A percentile compares a stretch with the other conserved stretches of the same genome.
Evolutionary conservation across 2,797 vertebrate genomes (phyloP).

Genomic region (Saxicola maurus): DNA sequence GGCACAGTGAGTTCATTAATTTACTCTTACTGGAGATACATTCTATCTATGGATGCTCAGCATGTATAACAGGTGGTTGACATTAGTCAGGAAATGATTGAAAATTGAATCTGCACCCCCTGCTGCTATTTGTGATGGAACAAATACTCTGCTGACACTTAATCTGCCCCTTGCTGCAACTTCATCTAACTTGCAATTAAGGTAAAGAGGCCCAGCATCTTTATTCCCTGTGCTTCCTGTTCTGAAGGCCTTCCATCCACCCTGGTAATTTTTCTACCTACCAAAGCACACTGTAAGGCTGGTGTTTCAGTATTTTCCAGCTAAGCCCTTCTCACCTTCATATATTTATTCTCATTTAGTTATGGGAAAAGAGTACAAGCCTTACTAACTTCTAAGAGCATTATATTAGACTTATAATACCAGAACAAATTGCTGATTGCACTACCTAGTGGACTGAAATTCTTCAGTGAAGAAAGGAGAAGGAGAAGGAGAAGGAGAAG

Average conservation of each 20-base stretch:
- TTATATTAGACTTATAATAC: not conserved
- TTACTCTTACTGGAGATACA: conserved; percentile 19
- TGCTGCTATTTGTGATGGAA: not conserved
- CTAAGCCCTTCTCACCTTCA: not conserved
- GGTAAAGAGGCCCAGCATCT: not conserved
- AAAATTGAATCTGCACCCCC: not conserved
- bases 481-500: not conserved
- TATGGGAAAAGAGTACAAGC: not conserved
- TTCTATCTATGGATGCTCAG: conserved; percentile 27
- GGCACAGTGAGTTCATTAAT: conserved; percentile 49
- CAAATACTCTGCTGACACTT: conserved; percentile 2
- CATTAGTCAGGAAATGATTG: conserved; percentile 10
- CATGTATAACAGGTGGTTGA: not conserved
- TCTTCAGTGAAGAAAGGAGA: too few species aligned
- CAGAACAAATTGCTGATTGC: not conserved
- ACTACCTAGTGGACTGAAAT: too few species aligned
- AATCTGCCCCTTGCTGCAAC: conserved; percentile 22
- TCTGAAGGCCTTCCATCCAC: not conserved
- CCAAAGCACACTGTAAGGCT: not conserved
- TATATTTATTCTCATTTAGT: not conserved
- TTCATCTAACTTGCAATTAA: conserved; percentile 14
- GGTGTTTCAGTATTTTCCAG: not conserved
- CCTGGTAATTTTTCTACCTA: not conserved
- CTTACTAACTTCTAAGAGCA: not conserved
- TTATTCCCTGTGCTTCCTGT: not conserved